phyloP scores from a whole-genome alignment of 2,797 vertebrate species.

The Semaprochilodus insignis region DNA sequence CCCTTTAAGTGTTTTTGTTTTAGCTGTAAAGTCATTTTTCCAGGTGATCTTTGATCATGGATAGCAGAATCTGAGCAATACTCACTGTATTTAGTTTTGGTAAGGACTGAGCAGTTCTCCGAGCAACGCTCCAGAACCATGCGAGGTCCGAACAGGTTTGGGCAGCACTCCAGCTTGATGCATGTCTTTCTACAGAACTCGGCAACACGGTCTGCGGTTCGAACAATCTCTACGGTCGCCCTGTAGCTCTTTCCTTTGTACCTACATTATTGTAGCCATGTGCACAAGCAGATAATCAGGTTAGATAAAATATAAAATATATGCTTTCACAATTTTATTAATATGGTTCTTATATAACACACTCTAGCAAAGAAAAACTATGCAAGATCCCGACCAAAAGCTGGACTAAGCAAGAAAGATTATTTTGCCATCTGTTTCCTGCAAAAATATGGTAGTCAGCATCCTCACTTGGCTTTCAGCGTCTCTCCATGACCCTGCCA shows the following conservation, averaged over 20 bases:
- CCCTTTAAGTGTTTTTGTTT: neutral
- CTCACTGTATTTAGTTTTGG: constrained; percentile 99
- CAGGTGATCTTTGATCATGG: neutral
- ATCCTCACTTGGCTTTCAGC: constrained; percentile 96
- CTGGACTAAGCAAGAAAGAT: neutral
- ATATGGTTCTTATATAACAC: neutral
- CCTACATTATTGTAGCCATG: constrained; percentile 68
- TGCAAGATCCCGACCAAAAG: neutral
- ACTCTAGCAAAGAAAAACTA: neutral
- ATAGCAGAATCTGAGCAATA: constrained; percentile 51
- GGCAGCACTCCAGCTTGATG: constrained; percentile 96
- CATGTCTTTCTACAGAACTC: constrained; percentile 98
- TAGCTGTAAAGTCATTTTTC: too few species aligned
- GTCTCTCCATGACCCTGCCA: constrained; percentile 97
- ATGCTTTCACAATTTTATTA: too few species aligned
- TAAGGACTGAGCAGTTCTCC: constrained; percentile 98
- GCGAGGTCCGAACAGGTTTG: constrained; percentile 94
- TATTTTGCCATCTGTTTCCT: neutral
- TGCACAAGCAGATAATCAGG: neutral
- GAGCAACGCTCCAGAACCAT: constrained; percentile 97
- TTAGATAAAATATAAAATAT: too few species aligned
- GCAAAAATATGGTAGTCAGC: neutral
- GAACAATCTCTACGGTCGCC: constrained; percentile 95
- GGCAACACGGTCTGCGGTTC: constrained; percentile 92
- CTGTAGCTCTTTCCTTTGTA: constrained; percentile 99